Base-by-base conservation (phyloP, 2,113 vertebrate species). In the Oryctolagus cuniculus region DNA sequence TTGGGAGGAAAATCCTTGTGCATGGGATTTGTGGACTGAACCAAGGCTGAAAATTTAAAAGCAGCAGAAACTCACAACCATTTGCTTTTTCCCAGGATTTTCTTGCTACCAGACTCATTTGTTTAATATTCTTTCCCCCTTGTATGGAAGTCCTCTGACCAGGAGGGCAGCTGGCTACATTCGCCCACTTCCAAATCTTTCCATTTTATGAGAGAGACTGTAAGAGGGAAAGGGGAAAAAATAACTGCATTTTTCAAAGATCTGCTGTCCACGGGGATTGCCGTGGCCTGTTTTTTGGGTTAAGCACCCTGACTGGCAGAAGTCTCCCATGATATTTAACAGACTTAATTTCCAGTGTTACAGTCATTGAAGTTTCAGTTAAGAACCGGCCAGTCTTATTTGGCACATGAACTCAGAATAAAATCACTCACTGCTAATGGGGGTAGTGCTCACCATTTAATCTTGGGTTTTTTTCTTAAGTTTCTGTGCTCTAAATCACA, bases 401-500 rank as follows among this genome's bases (percentile, higher is more conserved):
- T 74, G 78, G 1, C 6, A 38, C 53, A 15, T 77, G 61, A 88
- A 69, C 72, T 90, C 12, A 89, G 13, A 4, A 78, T 74, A 72
- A 94, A 94, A 92, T 38, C 53, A 12, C 13, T 94, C 58, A 84
- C 53, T 89, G 15, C 27, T 27, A 93, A 29, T 58, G 9, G 0
- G n/a, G 34, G 6, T 36, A 85, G 7, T 58, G 29, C 29, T 89
- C 11, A 70, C 10, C 38, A 90, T 66, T 95, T 90, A 66, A 90
- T 5, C 36, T 63, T 85, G 22, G 17, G 24, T 38, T 86, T 89
- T 34, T 74, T 74, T 91, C 90, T 85, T 75, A 38, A 31, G 29
- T 36, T 87, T 95, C 72, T 22, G 55, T 44, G 25, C 36, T 88
- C 49, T 73, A 91, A 88, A 91, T 6, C 63, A 94, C 91, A 92